Conservation (phyloP, 2,888 invertebrate species). For the Troides aeacus region DNA sequence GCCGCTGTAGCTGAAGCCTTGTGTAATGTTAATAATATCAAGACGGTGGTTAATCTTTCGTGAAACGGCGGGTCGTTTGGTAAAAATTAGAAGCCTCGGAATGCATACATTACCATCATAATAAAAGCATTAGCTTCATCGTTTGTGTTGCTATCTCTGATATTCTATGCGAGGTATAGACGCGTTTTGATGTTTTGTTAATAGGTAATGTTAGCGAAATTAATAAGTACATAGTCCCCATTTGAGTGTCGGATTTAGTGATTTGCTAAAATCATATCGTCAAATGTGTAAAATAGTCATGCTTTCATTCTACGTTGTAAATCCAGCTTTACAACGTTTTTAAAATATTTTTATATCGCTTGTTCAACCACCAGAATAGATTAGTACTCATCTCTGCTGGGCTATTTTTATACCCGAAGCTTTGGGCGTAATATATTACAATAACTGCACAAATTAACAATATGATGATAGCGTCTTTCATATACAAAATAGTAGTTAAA, state of each 20-base stretch:
- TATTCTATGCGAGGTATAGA: background rate
- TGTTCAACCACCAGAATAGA: background rate
- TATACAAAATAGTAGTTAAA: no score
- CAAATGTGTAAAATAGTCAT: background rate
- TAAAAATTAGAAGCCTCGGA: slow-evolving; percentile 68
- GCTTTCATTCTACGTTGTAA: background rate
- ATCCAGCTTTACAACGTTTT: background rate
- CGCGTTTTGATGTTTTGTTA: slow-evolving; percentile 4
- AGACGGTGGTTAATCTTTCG: slow-evolving; percentile 72
- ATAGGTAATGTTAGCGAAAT: slow-evolving; percentile 13
- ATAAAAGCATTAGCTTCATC: slow-evolving; percentile 57
- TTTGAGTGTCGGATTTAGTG: background rate
- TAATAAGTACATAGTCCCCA: background rate
- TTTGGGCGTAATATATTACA: no score
- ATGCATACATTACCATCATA: slow-evolving; percentile 70
- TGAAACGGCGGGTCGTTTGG: slow-evolving; percentile 66
- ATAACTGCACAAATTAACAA: no score
- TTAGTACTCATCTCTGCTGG: background rate
- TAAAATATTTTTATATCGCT: background rate
- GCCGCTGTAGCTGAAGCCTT: slow-evolving; percentile 28
- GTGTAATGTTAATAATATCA: slow-evolving; percentile 61
- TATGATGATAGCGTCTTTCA: no score
- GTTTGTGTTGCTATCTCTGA: slow-evolving; percentile 21
- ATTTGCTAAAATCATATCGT: background rate
- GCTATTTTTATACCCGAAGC: background rate